phyloP scores from a whole-genome alignment of 2,113 vertebrate genomes.

The Larimichthys crocea region DNA sequence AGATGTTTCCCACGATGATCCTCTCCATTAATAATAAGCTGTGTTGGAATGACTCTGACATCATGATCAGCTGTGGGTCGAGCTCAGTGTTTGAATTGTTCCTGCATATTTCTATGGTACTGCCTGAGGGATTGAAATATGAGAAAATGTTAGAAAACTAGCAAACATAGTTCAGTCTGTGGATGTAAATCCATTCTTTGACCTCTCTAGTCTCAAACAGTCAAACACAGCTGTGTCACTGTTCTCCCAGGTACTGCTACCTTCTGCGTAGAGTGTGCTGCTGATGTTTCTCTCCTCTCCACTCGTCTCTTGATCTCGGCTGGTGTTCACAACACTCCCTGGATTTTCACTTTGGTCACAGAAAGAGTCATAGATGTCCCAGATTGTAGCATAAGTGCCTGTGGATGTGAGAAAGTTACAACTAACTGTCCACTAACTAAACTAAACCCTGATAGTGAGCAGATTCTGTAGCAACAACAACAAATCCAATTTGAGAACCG shows the following conservation, averaged over 20 bases:
- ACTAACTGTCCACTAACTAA: neutral
- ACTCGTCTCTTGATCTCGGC: constrained; percentile 15
- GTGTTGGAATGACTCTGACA: constrained; percentile 84
- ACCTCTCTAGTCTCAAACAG: neutral
- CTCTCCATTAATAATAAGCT: constrained; percentile 89
- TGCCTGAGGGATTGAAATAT: constrained; percentile 39
- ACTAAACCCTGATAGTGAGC: no score
- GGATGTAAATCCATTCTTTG: neutral
- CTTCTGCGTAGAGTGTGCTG: constrained; percentile 52
- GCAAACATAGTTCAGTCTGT: neutral
- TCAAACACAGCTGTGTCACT: neutral
- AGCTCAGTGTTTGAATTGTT: constrained; percentile 59
- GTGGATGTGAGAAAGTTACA: neutral
- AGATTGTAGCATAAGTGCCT: constrained; percentile 83
- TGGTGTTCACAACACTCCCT: neutral
- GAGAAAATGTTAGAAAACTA: neutral
- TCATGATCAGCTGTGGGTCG: constrained; percentile 50
- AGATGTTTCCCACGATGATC: constrained; percentile 86
- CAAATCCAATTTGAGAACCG: no score
- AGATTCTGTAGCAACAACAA: neutral
- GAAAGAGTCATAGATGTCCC: constrained; percentile 87
- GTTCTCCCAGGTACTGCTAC: constrained; percentile 65
- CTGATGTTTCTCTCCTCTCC: neutral
- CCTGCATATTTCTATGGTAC: constrained; percentile 54
- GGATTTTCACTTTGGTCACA: neutral